Percentiles rank a stretch among this genome's conserved stretches.
Evolutionary conservation across 2,888 invertebrate genomes (phyloP).

Genomic region (Drosophila affinis): DNA sequence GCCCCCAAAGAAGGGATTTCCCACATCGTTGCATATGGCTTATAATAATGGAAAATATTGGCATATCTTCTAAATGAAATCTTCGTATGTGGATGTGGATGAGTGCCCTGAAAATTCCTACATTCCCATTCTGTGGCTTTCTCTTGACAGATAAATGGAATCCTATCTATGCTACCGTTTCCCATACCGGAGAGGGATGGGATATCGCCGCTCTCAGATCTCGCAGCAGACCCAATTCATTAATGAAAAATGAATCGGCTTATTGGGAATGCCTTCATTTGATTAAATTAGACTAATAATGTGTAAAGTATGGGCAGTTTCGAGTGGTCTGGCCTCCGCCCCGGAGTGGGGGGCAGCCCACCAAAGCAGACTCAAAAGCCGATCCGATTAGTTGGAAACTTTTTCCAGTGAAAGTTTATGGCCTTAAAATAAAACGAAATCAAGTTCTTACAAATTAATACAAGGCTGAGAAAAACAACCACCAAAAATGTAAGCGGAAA

Average conservation of each 20-base stretch:
- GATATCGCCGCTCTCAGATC: conserved; percentile 6
- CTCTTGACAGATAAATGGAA: conserved; percentile 49
- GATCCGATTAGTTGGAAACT: conserved; percentile 63
- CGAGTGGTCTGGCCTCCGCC: conserved; percentile 31
- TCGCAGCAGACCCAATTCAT: conserved; percentile 58
- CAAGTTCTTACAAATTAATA: conserved; percentile 63
- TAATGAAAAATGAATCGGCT: conserved; percentile 68
- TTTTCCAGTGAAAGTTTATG: conserved; percentile 75
- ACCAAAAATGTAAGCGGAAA: conserved; percentile 29
- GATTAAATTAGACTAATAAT: conserved; percentile 74
- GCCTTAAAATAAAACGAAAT: conserved; percentile 51
- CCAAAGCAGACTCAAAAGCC: conserved; percentile 56
- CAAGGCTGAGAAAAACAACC: conserved; percentile 45
- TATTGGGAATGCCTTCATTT: conserved; percentile 72
- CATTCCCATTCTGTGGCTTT: conserved; percentile 61
- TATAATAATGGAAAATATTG: conserved; percentile 38
- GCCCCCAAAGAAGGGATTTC: conserved; percentile 34
- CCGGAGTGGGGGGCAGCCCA: conserved; percentile 39
- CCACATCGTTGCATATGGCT: conserved; percentile 21
- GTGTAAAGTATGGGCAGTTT: conserved; percentile 67
- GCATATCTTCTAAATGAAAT: conserved; percentile 32
- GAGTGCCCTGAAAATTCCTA: conserved; percentile 31
- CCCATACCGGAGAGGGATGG: not conserved
- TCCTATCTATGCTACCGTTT: conserved; percentile 62
- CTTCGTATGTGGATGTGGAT: conserved; percentile 36